Evolutionary conservation across 1,140 invertebrate species (phyloP).

Genomic region (Microplitis demolitor): DNA sequence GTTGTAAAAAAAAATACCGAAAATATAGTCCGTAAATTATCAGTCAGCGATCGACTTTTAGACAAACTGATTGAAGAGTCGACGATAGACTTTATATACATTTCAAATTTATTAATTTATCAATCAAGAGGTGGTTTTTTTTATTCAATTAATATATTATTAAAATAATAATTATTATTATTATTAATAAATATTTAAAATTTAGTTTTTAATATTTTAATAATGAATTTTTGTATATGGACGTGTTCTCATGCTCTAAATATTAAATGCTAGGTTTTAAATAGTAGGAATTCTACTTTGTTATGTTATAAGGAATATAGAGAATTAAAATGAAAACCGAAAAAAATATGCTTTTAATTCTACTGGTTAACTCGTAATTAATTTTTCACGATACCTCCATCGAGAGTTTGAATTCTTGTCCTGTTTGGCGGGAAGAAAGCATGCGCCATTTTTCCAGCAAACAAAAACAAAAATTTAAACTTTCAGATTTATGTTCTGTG

Average conservation of each 20-base stretch:
- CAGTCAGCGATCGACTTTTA: constrained; percentile 36
- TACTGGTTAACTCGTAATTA: not conserved
- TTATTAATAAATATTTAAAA: constrained; percentile 20
- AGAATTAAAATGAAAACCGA: not conserved
- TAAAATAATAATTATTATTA: constrained; percentile 17
- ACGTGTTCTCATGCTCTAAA: constrained; percentile 37
- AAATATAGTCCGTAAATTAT: constrained; percentile 41
- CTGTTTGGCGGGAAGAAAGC: no score
- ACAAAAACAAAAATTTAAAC: no score
- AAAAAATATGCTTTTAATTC: not conserved
- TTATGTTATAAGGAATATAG: constrained; percentile 14
- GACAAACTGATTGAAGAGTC: constrained; percentile 58
- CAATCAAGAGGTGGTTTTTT: constrained; percentile 29
- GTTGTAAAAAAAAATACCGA: constrained; percentile 24
- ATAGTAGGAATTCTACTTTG: constrained; percentile 17
- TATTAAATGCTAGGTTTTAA: constrained; percentile 23
- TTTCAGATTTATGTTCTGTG: no score
- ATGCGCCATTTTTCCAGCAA: no score
- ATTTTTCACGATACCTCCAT: not conserved
- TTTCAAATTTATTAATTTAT: constrained; percentile 16
- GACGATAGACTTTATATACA: constrained; percentile 55
- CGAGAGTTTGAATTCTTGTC: no score
- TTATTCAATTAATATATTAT: constrained; percentile 15
- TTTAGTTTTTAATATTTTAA: constrained; percentile 29
- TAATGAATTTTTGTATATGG: constrained; percentile 43